phyloP scores from a whole-genome alignment of 2,888 invertebrate species.

The Eupithecia centaureata region DNA sequence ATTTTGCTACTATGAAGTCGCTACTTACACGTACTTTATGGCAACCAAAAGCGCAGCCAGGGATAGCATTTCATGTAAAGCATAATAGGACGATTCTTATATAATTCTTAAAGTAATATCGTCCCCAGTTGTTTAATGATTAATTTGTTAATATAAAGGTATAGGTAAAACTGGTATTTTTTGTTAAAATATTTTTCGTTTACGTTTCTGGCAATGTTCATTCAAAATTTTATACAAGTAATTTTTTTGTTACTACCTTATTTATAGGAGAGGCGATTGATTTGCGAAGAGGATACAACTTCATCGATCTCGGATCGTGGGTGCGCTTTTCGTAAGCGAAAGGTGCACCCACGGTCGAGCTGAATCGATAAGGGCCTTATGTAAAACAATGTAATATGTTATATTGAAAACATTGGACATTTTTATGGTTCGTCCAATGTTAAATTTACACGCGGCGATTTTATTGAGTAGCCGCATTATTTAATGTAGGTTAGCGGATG shows the following conservation, averaged over 20 bases:
- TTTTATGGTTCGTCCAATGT: conserved; percentile 72
- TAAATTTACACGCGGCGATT: conserved; percentile 79
- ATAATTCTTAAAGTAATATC: conserved; percentile 84
- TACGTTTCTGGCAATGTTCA: conserved; percentile 67
- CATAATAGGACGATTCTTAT: conserved; percentile 80
- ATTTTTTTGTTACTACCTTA: conserved; percentile 57
- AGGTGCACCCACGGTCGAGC: conserved; percentile 46
- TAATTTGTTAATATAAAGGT: conserved; percentile 78
- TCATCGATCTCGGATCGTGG: conserved; percentile 46
- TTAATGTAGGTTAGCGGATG: conserved; percentile 62
- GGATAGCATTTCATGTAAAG: conserved; percentile 69
- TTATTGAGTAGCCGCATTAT: conserved; percentile 80
- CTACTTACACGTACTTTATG: conserved; percentile 36
- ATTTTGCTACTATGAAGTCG: conserved; percentile 12
- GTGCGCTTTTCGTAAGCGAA: conserved; percentile 49
- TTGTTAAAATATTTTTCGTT: conserved; percentile 75
- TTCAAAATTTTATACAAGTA: conserved; percentile 60
- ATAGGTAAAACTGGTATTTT: conserved; percentile 72
- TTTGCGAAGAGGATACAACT: conserved; percentile 47
- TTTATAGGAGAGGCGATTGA: conserved; percentile 41
- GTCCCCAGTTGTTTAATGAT: conserved; percentile 80
- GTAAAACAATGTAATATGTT: conserved; percentile 49
- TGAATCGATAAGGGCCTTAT: conserved; percentile 50
- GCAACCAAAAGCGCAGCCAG: conserved; percentile 28
- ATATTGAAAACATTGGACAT: conserved; percentile 60